Percentiles rank a stretch among this genome's conserved stretches.
Conservation (phyloP, 2,797 vertebrate species). For the Pseudomugil gertrudae region DNA sequence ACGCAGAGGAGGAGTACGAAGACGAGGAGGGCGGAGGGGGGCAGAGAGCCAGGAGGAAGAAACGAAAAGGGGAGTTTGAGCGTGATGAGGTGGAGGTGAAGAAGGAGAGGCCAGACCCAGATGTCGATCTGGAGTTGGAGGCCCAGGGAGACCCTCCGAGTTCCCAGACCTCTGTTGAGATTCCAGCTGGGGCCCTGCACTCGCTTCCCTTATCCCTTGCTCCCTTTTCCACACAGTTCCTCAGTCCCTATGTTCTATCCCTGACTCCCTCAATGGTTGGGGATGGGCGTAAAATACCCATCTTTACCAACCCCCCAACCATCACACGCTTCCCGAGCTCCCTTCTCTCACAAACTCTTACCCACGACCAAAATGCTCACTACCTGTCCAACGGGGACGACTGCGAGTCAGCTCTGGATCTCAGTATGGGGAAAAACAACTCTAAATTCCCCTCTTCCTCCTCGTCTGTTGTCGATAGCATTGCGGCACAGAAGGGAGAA, state of each 20-base stretch:
- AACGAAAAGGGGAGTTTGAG: constrained; percentile 74
- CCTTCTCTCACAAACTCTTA: constrained; percentile 73
- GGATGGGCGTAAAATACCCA: constrained; percentile 70
- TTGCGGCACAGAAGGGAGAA: constrained; percentile 79
- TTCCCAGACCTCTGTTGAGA: constrained; percentile 68
- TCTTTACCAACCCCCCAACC: constrained; percentile 75
- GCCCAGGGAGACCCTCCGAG: constrained; percentile 83
- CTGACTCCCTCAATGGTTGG: constrained; percentile 77
- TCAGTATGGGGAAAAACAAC: constrained; percentile 83
- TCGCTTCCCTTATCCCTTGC: constrained; percentile 80
- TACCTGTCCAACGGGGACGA: constrained; percentile 81
- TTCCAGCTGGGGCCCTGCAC: constrained; percentile 74
- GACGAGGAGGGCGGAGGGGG: constrained; percentile 75
- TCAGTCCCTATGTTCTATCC: constrained; percentile 83
- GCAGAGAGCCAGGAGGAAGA: constrained; percentile 74
- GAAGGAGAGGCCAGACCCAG: constrained; percentile 79
- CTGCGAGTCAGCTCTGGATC: constrained; percentile 83
- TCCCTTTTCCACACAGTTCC: constrained; percentile 80
- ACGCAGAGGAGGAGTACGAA: constrained; percentile 84
- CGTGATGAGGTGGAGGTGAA: constrained; percentile 78
- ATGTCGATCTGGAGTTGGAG: constrained; percentile 83
- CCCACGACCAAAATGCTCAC: constrained; percentile 67
- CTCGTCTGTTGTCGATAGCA: constrained; percentile 68
- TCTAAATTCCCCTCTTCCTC: constrained; percentile 70
- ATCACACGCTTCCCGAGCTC: constrained; percentile 75